Base-by-base conservation (phyloP, 1,140 invertebrate genomes). In the Drosophila ambigua region DNA sequence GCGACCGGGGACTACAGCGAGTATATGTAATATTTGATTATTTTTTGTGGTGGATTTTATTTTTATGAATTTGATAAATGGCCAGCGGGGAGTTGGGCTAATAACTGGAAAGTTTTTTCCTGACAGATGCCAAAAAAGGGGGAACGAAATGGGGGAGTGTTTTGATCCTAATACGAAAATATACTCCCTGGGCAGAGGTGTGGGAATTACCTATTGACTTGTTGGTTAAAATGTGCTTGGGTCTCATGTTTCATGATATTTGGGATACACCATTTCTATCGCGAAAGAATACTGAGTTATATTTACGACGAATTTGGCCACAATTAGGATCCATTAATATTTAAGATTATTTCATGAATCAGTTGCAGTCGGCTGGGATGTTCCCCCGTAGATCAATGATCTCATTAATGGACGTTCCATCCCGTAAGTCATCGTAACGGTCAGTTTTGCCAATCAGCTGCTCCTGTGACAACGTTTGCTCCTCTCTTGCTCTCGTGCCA, bases 31-130 rank as follows among this genome's bases (percentile, higher is more conserved):
- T 50, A 35, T 50, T 44, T 50, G 44, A 58, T 58, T 59, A 15
- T 69, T 55, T 48, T 28, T 24, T 26, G 58, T 59, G 53, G 62
- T 55, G 49, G n/a, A 74, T 88, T 79, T 79, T 66, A 76, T 78
- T 88, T 87, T 87, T 88, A 88, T 87, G 75, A 87, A 82, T 87
- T 88, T 87, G 82, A 87, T 87, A 87, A 87, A 87, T 87, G 82
- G 74, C 51, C 57, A 48, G 44, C 51, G 43, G 58, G 51, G 79
- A 87, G 81, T 74, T 66, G 78, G 81, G 78, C 78, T 75, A 72
- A 87, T 78, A 87, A 81, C 77, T 80, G 77, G 80, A 77, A 85
- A 66, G 69, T 83, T 67, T 45, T 64, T 73, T 39, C 11, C 28
- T 77, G 77, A 73, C 80, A 84, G 77, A 64, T 77, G 72, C 24